phyloP scores from a whole-genome alignment of 2,888 invertebrate species.

The Digitonthophagus gazella region DNA sequence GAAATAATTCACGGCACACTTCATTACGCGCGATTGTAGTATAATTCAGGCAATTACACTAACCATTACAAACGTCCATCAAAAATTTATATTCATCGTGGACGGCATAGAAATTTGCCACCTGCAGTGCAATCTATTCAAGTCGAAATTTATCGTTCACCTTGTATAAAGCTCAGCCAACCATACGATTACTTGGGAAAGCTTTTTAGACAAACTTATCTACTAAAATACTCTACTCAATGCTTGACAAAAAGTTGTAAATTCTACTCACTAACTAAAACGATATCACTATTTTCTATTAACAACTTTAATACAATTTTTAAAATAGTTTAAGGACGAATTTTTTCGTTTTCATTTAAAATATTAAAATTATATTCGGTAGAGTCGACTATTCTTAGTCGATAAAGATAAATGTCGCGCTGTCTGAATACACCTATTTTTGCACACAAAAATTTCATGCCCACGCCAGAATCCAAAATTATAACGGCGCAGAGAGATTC shows the following conservation, averaged over 20 bases:
- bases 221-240: no score
- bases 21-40: not conserved
- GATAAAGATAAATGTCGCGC: not conserved
- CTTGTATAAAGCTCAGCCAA: not conserved
- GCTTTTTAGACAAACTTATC: not conserved
- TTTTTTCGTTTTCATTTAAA: no score
- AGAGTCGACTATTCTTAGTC: not conserved
- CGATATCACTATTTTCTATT: no score
- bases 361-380: no score
- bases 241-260: no score
- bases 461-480: not conserved
- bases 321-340: no score
- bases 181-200: not conserved
- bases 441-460: not conserved
- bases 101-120: not conserved
- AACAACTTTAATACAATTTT: no score
- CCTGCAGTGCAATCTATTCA: not conserved
- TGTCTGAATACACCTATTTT: not conserved
- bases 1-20: not conserved
- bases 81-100: not conserved
- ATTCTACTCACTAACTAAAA: no score
- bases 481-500: not conserved
- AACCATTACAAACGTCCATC: not conserved
- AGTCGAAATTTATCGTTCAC: not conserved
- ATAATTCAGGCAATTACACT: not conserved